These are phyloP conservation scores for Chloroceryle amazona DNA, from an alignment of 2,797 vertebrate genomes.

Conservation along the genomic window DNA sequence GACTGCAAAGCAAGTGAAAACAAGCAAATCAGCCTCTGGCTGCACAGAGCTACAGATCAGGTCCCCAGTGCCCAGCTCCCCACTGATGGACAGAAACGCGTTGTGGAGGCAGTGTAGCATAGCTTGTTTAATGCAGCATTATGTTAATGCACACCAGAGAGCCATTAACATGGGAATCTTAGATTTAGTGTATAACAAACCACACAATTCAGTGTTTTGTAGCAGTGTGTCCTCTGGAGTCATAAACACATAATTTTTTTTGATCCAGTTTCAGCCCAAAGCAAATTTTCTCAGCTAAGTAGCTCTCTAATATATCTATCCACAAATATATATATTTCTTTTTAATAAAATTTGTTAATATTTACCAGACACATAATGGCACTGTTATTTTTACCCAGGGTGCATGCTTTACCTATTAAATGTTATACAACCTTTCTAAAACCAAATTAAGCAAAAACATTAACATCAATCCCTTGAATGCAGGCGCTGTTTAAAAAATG, in stretches of 20 bases:
- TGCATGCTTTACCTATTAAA: conserved; percentile 25
- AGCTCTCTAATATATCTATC: not conserved
- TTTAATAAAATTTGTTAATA: conserved; percentile 56
- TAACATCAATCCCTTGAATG: conserved; percentile 16
- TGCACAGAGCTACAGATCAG: not conserved
- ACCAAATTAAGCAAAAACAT: conserved; percentile 42
- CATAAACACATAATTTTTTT: not conserved
- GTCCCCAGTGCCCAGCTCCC: conserved; percentile 21
- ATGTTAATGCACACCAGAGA: not conserved
- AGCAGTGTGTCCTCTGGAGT: not conserved
- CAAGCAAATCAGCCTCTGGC: not conserved
- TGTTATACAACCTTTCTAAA: conserved; percentile 17
- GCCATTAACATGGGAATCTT: conserved; percentile 27
- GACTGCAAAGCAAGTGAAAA: not conserved
- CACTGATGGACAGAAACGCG: not conserved
- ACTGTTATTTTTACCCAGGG: conserved; percentile 24
- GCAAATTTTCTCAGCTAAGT: conserved; percentile 22
- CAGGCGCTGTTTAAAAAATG: not conserved
- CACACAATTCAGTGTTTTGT: not conserved
- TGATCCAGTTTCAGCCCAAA: conserved; percentile 23
- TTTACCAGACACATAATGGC: conserved; percentile 36
- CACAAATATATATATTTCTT: not conserved
- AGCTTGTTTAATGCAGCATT: conserved; percentile 64
- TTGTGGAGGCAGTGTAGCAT: conserved; percentile 52
- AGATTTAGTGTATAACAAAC: conserved; percentile 2